Evolutionary conservation across 2,797 vertebrate species (phyloP).

Genomic region (Thripadectes ignobilis): DNA sequence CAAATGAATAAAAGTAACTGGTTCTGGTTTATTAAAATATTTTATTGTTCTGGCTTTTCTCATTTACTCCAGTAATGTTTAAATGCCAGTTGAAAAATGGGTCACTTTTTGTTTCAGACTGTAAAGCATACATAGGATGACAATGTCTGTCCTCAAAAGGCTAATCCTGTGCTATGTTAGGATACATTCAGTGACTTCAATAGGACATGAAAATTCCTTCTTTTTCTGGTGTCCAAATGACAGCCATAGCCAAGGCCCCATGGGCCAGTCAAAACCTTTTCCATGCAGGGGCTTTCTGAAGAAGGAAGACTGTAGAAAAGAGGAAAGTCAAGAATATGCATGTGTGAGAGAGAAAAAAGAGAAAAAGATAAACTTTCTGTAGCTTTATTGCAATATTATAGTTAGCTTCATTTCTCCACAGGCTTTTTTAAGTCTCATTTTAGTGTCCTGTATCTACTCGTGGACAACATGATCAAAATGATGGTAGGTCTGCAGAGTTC

Average conservation of each 20-base stretch:
- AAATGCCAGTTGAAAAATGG: neutral
- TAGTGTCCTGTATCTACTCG: neutral
- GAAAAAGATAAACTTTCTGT: neutral
- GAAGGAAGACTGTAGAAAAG: neutral
- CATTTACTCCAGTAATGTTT: neutral
- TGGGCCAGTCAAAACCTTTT: neutral
- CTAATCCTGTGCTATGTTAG: neutral
- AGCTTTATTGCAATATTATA: neutral
- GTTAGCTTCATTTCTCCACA: neutral
- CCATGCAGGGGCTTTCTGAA: neutral
- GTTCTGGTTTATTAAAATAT: neutral
- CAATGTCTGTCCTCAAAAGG: neutral
- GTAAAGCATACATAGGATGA: neutral
- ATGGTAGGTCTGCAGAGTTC: neutral
- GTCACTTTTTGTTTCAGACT: neutral
- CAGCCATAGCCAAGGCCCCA: neutral
- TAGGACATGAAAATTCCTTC: neutral
- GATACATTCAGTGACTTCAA: neutral
- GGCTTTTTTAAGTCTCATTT: neutral
- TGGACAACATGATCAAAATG: conserved; percentile 12
- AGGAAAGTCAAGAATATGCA: neutral
- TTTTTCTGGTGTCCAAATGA: neutral
- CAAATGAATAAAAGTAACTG: neutral
- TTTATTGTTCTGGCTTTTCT: neutral
- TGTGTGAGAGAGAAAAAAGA: neutral